Percentiles rank a stretch among this genome's conserved stretches.
These are phyloP conservation scores for Mobula birostris DNA, from an alignment of 2,113 vertebrate genomes.

Conservation along the genomic window DNA sequence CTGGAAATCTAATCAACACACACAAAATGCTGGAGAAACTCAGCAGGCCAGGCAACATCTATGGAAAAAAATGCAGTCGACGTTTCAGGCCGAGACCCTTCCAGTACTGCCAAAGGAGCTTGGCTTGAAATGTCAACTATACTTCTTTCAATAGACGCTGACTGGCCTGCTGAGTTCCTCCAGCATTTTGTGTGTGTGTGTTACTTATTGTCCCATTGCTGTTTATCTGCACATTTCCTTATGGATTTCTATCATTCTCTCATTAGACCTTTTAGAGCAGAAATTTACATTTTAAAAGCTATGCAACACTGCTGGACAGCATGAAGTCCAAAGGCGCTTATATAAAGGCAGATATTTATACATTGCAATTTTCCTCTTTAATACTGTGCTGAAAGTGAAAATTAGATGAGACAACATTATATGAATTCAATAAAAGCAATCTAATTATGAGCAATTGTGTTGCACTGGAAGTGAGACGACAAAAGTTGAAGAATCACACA, in stretches of 20 bases:
- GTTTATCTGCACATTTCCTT: not conserved
- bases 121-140: too few relatives aligned
- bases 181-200: too few relatives aligned
- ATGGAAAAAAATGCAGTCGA: too few relatives aligned
- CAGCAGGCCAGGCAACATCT: too few relatives aligned
- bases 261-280: not conserved
- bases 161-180: too few relatives aligned
- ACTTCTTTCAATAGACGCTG: too few relatives aligned
- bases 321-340: not conserved
- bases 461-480: not conserved
- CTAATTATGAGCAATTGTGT: not conserved
- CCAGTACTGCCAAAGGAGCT: too few relatives aligned
- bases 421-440: not conserved
- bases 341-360: not conserved
- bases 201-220: not conserved
- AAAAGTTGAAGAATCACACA: not conserved
- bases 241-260: not conserved
- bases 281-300: not conserved
- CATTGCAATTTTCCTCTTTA: not conserved
- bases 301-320: not conserved
- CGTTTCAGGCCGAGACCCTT: too few relatives aligned
- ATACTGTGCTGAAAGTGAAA: not conserved
- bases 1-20: too few relatives aligned
- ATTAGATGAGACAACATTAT: not conserved
- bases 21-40: too few relatives aligned